phyloP scores from a whole-genome alignment of 2,888 invertebrate genomes.

The Helicoverpa assulta region DNA sequence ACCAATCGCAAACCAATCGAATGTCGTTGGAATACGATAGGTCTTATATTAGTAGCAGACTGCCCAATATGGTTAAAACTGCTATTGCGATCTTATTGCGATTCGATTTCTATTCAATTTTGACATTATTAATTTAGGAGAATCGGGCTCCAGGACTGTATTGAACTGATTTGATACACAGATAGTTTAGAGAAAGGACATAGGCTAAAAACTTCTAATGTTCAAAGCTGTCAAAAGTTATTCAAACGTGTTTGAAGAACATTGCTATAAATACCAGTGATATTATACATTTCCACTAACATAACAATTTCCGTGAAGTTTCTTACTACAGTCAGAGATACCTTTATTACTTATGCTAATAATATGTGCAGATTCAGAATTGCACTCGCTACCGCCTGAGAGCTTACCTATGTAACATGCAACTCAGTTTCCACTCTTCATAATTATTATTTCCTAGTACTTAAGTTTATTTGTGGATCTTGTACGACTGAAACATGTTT shows the following conservation, averaged over 20 bases:
- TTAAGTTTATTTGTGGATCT: constrained; percentile 8
- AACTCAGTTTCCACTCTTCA: constrained; percentile 24
- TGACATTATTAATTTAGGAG: no score
- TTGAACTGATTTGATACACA: no score
- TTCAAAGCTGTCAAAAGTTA: no score
- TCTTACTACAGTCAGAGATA: constrained; percentile 35
- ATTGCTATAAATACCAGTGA: constrained; percentile 9
- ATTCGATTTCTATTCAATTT: no score
- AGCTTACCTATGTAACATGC: constrained; percentile 49
- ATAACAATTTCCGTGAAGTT: constrained; percentile 26
- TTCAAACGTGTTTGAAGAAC: constrained; percentile 2
- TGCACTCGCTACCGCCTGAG: constrained; percentile 47
- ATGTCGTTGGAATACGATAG: no score
- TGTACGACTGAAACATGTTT: neutral
- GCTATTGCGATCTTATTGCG: no score
- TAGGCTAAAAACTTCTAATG: no score
- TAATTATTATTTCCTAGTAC: constrained; percentile 36
- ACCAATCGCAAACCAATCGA: no score
- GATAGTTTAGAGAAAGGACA: no score
- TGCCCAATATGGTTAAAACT: no score
- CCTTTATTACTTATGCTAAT: constrained; percentile 65
- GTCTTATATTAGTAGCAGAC: no score
- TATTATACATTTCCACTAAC: constrained; percentile 33
- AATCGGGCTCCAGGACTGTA: no score
- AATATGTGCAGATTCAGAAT: constrained; percentile 53